A percentile compares a stretch with the other conserved stretches of the same genome.
phyloP scores from a whole-genome alignment of 1,140 invertebrate genomes.

The Eriocheir sinensis region DNA sequence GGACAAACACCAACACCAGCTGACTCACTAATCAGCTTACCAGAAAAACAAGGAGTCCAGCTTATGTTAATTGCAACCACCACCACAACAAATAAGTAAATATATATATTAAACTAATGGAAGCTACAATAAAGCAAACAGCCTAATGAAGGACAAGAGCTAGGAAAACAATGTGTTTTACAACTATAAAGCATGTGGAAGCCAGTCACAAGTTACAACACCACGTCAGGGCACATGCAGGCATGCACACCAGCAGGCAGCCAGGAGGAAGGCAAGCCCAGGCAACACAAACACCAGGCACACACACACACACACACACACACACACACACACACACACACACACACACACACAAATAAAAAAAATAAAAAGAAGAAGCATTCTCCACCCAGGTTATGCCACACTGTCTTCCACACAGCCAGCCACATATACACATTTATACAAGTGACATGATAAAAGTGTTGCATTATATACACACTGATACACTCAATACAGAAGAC shows the following conservation, averaged over 20 bases:
- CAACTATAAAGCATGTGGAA: slow-evolving; percentile 2
- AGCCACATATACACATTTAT: slow-evolving; percentile 34
- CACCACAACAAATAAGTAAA: slow-evolving; percentile 72
- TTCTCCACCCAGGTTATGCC: neutral
- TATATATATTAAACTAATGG: neutral
- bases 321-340: slow-evolving; percentile 50
- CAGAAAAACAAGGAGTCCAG: slow-evolving; percentile 73
- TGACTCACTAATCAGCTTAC: slow-evolving; percentile 70
- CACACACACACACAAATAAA: neutral
- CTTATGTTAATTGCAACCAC: slow-evolving; percentile 79
- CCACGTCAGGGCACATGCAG: too few species aligned
- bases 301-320: neutral
- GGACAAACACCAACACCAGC: slow-evolving; percentile 72
- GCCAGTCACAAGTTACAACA: neutral
- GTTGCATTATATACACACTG: too few species aligned
- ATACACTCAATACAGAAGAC: too few species aligned
- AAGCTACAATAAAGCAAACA: slow-evolving; percentile 27
- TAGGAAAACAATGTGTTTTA: neutral
- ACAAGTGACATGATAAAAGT: too few species aligned
- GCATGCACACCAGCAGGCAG: too few species aligned
- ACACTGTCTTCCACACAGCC: neutral
- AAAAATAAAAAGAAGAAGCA: neutral
- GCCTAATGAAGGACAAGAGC: neutral
- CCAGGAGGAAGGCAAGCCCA: too few species aligned
- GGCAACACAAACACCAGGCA: too few species aligned